A percentile compares a stretch with the other conserved stretches of the same genome.
These are phyloP conservation scores for Trachymyrmex septentrionalis DNA, from an alignment of 1,140 invertebrate genomes.

Conservation along the genomic window DNA sequence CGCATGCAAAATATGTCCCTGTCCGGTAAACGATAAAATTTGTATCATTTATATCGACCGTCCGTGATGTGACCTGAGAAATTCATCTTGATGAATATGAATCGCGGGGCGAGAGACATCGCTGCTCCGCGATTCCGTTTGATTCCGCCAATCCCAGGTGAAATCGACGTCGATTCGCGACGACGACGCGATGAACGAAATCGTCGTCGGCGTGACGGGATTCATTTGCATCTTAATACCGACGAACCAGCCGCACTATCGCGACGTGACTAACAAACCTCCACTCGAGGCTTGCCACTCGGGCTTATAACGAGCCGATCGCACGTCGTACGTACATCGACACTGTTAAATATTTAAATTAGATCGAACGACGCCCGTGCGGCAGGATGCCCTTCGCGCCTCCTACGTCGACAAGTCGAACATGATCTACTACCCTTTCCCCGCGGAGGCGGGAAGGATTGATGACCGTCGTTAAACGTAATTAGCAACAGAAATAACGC, in stretches of 20 bases:
- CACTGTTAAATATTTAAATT: constrained; percentile 73
- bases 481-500: constrained; percentile 12
- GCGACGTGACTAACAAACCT: constrained; percentile 36
- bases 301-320: constrained; percentile 64
- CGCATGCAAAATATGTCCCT: neutral
- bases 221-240: constrained; percentile 76
- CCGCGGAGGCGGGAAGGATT: neutral
- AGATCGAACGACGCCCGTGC: constrained; percentile 55
- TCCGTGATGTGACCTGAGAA: neutral
- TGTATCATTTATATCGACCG: constrained; percentile 23
- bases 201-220: constrained; percentile 12
- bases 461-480: constrained; percentile 38
- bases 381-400: constrained; percentile 31
- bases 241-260: neutral
- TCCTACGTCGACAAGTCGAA: constrained; percentile 25
- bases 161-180: constrained; percentile 1
- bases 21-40: constrained; percentile 57
- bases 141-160: neutral
- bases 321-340: constrained; percentile 32
- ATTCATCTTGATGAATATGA: constrained; percentile 55
- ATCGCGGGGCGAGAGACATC: constrained; percentile 1
- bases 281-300: constrained; percentile 27
- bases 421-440: constrained; percentile 33
- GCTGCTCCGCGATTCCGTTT: constrained; percentile 41
- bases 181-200: neutral